Percentiles rank a stretch among this genome's conserved stretches.
phyloP scores from a whole-genome alignment of 2,113 vertebrate species.

The Tringa solitaria region DNA sequence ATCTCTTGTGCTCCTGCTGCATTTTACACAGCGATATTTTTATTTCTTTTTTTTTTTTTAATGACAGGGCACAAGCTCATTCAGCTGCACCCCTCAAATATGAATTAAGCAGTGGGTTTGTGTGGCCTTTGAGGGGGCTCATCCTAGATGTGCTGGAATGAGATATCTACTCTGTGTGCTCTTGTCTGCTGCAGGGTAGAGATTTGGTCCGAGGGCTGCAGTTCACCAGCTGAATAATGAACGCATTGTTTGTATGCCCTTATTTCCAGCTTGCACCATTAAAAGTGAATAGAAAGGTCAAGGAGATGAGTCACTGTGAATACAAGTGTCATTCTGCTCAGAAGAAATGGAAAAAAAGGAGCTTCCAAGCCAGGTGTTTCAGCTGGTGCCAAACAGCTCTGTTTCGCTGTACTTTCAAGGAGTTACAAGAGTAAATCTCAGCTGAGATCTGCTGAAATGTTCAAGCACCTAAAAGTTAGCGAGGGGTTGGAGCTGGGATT shows the following conservation, averaged over 20 bases:
- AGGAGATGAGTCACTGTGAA: conserved; percentile 61
- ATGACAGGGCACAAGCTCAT: not conserved
- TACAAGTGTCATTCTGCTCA: conserved; percentile 51
- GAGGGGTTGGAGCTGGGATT: not conserved
- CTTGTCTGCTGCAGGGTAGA: not conserved
- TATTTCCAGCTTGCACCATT: conserved; percentile 53
- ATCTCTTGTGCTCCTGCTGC: not conserved
- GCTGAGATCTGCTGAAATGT: not conserved
- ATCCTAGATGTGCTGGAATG: not conserved
- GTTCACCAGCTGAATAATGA: conserved; percentile 40
- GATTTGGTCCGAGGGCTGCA: not conserved
- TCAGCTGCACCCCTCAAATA: not conserved
- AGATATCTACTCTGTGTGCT: not conserved
- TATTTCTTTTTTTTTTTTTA: not conserved
- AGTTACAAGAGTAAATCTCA: not conserved
- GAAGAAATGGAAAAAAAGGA: not conserved
- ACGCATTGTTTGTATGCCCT: conserved; percentile 40
- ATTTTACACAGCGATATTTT: not conserved
- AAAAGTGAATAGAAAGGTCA: conserved; percentile 59
- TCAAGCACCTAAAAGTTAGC: not conserved
- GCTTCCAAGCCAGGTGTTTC: not conserved
- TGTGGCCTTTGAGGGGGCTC: not conserved
- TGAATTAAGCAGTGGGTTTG: not conserved
- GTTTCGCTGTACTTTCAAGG: not conserved
- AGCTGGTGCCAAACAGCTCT: not conserved